Percentiles rank a stretch among this genome's conserved stretches.
Evolutionary conservation across 2,888 invertebrate species (phyloP).

Genomic region (Cryptocephalus moraei): DNA sequence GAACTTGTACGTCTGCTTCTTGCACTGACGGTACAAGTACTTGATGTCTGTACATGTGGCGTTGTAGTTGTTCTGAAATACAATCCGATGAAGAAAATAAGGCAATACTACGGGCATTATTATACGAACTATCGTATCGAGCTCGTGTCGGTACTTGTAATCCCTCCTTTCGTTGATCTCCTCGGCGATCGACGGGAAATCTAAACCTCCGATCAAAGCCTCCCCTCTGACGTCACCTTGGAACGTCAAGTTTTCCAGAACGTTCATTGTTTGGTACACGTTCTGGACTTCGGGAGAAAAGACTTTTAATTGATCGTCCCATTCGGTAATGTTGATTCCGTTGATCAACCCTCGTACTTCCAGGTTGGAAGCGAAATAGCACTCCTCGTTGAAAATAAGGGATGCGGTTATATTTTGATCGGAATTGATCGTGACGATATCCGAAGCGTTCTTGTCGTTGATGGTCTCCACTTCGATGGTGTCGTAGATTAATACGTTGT

Average conservation of each 20-base stretch:
- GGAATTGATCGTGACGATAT: constrained; percentile 34
- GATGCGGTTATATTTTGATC: constrained; percentile 29
- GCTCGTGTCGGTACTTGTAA: constrained; percentile 22
- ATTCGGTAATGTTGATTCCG: constrained; percentile 37
- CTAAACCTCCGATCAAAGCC: constrained; percentile 26
- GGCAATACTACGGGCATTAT: not conserved
- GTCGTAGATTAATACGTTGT: constrained; percentile 29
- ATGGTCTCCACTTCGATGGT: constrained; percentile 18
- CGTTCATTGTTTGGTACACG: constrained; percentile 41
- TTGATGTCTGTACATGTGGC: constrained; percentile 31
- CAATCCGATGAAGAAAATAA: too few species aligned
- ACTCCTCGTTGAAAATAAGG: constrained; percentile 29
- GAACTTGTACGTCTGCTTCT: constrained; percentile 38
- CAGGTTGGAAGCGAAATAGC: constrained; percentile 21
- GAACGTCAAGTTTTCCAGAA: constrained; percentile 34
- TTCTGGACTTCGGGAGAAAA: constrained; percentile 30
- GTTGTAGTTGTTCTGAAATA: constrained; percentile 26
- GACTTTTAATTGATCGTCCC: constrained; percentile 36
- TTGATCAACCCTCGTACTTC: constrained; percentile 24
- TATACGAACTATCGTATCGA: constrained; percentile 23
- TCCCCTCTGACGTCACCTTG: constrained; percentile 23
- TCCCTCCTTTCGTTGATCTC: constrained; percentile 23
- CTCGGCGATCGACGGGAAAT: constrained; percentile 25
- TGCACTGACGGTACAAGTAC: constrained; percentile 22
- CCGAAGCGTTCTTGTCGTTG: constrained; percentile 33